Evolutionary conservation across 2,797 vertebrate species (phyloP).

Genomic region (Falco novaeseelandiae): DNA sequence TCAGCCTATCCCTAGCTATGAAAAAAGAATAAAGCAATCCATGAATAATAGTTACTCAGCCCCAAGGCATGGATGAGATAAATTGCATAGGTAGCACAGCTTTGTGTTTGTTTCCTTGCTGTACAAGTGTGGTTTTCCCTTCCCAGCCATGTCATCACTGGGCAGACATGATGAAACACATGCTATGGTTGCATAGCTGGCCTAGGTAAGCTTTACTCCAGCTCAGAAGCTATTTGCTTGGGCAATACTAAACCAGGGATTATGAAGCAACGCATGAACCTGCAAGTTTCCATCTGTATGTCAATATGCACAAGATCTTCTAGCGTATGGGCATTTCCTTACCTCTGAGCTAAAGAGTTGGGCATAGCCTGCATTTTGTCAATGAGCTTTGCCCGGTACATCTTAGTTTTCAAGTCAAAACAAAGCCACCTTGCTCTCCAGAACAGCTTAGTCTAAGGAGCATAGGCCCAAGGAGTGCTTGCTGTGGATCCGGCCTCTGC

Average conservation of each 20-base stretch:
- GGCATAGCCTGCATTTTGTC: neutral
- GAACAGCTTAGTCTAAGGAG: neutral
- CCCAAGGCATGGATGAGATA: neutral
- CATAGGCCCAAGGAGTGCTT: neutral
- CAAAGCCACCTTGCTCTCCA: neutral
- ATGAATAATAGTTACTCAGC: slow-evolving; percentile 24
- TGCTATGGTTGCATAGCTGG: neutral
- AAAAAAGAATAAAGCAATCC: neutral
- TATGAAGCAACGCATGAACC: neutral
- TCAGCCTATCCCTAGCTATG: neutral
- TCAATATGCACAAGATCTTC: neutral
- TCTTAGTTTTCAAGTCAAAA: neutral
- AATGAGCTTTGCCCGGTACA: neutral
- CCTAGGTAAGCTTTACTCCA: neutral
- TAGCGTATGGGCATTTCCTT: rapidly evolving
- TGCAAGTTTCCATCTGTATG: neutral
- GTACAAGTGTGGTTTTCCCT: slow-evolving; percentile 42
- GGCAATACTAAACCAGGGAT: neutral
- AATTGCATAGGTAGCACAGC: slow-evolving; percentile 20
- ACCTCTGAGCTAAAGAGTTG: neutral
- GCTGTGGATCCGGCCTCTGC: neutral
- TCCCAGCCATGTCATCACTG: slow-evolving; percentile 2
- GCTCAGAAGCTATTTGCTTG: neutral
- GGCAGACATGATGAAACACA: slow-evolving; percentile 31
- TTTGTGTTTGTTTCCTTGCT: slow-evolving; percentile 43